Conservation (phyloP, 2,888 invertebrate species). For the Cloeon dipterum region DNA sequence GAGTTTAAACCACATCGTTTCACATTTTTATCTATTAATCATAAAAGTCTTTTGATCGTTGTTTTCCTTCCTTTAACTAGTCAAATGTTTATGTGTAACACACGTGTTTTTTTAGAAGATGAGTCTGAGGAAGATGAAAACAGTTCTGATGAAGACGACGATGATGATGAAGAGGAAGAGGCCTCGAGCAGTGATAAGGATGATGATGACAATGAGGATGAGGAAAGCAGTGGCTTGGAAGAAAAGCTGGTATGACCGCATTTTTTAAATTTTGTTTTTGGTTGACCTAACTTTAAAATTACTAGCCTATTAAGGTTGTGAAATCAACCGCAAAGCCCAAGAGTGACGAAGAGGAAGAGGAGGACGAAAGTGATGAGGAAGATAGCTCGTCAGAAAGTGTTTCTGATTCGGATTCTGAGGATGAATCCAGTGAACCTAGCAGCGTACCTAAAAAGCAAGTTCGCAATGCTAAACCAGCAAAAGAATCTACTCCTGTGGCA, state of each 20-base stretch:
- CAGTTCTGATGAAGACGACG: slow-evolving; percentile 8
- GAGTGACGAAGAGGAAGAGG: slow-evolving; percentile 10
- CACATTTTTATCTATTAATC: slow-evolving; percentile 1
- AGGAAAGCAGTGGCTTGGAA: slow-evolving; percentile 2
- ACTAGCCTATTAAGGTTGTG: too few species aligned
- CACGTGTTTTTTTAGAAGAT: not conserved
- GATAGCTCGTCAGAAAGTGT: too few species aligned
- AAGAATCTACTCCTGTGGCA: slow-evolving; percentile 5
- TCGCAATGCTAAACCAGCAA: slow-evolving; percentile 4
- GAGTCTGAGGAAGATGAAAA: not conserved
- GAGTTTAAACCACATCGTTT: not conserved
- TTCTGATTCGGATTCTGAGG: slow-evolving; percentile 12
- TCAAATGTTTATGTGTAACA: too few species aligned
- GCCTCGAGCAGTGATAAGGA: slow-evolving; percentile 13
- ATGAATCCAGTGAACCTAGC: slow-evolving; percentile 8
- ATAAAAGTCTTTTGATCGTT: not conserved
- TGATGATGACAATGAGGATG: slow-evolving; percentile 9
- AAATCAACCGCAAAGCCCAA: too few species aligned
- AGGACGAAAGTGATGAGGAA: slow-evolving; percentile 13
- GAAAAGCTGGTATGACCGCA: slow-evolving; percentile 1
- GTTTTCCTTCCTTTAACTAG: not conserved
- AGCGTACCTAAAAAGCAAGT: slow-evolving; percentile 2
- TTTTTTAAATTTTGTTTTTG: too few species aligned
- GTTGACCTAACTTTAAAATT: too few species aligned
- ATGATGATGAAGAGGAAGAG: slow-evolving; percentile 11